Evolutionary conservation across 2,797 vertebrate species (phyloP), one percentile per base, ranked within the genome.

Genomic region (Phylloscopus collybita): DNA sequence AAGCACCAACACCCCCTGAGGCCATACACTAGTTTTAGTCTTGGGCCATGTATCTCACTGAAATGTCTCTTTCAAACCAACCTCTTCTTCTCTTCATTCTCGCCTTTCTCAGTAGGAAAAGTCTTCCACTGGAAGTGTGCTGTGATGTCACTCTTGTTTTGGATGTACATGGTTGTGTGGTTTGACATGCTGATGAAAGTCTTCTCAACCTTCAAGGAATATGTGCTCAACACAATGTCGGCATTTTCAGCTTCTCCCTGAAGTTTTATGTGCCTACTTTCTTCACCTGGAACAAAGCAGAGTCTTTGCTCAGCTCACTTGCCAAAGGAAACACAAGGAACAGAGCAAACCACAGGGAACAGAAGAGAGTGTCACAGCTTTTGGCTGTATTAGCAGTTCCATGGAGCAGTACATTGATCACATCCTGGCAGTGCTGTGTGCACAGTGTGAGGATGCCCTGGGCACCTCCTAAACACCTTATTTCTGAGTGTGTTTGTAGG

Each of bases 141-240:
- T 51, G 49, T 50, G 49, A 98, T 95, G 34, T 98, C 95, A 79
- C 98, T 98, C 26, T 45, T 97, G 85, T 99, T 99, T 80, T 96
- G 72, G 72, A 99, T 98, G 71, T 97, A 91, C 44, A 99, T 21
- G 0, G 90, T 97, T 42, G 93, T 90, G 59, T 85, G 91, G 71
- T 50, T 98, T 64, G 98, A 93, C 95, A 98, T 91, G 7, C 97
- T 98, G 51, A 99, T 92, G 70, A 97, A 99, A 22, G 99, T 99
- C 73, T 98, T 98, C 80, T 98, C 97, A 22, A 99, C 5, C 6
- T 76, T 88, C 80, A 98, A 30, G 5, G 92, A 97, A 82, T 97
- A 97, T 61, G 97, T 97, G 74, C 98, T 97, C 50, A 99, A 97
- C 27, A 96, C 92, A 69, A 99, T 88, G 32, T 98, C 96, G 85